Conservation (phyloP, 2,113 vertebrate species). For the Gymnogyps californianus region DNA sequence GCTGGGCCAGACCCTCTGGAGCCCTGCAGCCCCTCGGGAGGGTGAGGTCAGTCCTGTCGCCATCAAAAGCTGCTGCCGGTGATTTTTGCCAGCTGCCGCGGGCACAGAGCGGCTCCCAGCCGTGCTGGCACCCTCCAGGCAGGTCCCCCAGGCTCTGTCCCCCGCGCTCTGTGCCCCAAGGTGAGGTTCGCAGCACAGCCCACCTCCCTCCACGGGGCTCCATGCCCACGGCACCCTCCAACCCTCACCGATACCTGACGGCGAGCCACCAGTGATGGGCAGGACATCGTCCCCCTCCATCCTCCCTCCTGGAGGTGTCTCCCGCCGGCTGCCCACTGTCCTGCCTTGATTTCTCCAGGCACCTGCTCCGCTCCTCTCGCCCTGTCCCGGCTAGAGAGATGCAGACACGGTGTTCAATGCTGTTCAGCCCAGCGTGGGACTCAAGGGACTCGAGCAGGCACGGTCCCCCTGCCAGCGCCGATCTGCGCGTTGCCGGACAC, state of each 20-base stretch:
- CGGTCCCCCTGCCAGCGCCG: background rate
- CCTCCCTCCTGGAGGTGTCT: background rate
- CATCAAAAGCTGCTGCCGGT: background rate
- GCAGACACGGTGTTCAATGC: background rate
- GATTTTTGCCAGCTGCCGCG: background rate
- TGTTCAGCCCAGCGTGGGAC: background rate
- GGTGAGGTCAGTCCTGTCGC: background rate
- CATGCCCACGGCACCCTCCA: background rate
- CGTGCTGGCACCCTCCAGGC: background rate
- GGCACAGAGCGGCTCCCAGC: background rate
- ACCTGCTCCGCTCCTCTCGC: accelerated
- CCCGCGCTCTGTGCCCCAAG: background rate
- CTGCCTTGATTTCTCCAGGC: background rate
- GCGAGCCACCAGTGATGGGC: background rate
- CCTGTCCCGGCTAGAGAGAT: background rate
- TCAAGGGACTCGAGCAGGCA: background rate
- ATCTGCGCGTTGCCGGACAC: background rate
- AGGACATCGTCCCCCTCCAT: background rate
- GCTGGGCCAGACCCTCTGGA: background rate
- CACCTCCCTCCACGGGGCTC: background rate
- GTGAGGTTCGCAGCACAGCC: background rate
- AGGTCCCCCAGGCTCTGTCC: background rate
- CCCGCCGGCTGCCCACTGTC: accelerated
- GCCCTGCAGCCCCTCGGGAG: background rate
- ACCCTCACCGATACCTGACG: background rate